These are phyloP conservation scores for Eulemur macaco DNA, from an alignment of 2,113 vertebrate species.

Conservation along the genomic window DNA sequence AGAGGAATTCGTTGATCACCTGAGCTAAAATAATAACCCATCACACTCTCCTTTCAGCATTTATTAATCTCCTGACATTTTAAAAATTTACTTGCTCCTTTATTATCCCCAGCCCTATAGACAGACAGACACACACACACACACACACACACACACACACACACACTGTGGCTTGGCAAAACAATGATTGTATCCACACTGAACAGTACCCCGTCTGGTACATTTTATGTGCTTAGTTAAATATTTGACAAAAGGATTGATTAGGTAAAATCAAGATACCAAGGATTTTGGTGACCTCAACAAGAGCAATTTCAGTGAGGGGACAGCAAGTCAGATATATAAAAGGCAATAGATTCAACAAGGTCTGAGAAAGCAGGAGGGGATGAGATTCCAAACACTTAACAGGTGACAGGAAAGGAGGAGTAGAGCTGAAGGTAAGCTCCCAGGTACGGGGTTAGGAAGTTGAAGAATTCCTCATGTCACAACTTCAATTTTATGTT, in stretches of 20 bases:
- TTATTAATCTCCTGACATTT: background rate
- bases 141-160: too few relatives aligned
- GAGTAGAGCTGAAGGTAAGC: background rate
- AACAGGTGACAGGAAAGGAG: background rate
- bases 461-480: background rate
- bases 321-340: background rate
- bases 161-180: background rate
- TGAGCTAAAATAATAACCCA: background rate
- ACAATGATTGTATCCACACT: background rate
- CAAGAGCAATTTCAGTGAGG: background rate
- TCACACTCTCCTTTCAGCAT: background rate
- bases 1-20: background rate
- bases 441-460: background rate
- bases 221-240: background rate
- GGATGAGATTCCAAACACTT: background rate
- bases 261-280: background rate
- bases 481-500: background rate
- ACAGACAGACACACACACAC: too few relatives aligned
- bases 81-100: background rate
- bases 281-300: background rate
- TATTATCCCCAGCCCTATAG: accelerated
- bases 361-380: background rate
- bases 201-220: background rate
- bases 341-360: background rate
- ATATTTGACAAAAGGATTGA: background rate